A percentile compares a stretch with the other conserved stretches of the same genome.
Conservation (phyloP, 2,113 vertebrate species). For the Perca flavescens region DNA sequence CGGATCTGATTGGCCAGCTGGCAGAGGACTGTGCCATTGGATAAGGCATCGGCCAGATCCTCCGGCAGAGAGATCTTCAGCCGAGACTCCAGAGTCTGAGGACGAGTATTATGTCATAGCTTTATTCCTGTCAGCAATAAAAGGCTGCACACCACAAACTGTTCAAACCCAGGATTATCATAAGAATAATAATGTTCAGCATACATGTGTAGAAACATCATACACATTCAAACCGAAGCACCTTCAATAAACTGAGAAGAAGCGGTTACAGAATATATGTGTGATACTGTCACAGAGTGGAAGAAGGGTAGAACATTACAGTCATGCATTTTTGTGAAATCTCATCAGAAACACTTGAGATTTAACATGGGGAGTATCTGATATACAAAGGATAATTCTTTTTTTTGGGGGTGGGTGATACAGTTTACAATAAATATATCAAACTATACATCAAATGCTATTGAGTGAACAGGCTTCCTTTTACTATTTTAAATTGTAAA, state of each 20-base stretch:
- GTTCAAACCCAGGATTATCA: not conserved
- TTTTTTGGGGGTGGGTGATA: not conserved
- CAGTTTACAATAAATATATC: not conserved
- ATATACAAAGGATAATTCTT: no score
- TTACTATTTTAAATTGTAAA: not conserved
- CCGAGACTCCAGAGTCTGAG: slow-evolving; percentile 85
- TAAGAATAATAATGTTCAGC: not conserved
- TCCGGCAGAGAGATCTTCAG: slow-evolving; percentile 85
- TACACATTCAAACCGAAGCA: not conserved
- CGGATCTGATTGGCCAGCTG: slow-evolving; percentile 90
- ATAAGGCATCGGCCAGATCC: slow-evolving; percentile 87
- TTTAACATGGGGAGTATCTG: no score
- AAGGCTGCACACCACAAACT: not conserved
- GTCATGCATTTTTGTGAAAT: no score
- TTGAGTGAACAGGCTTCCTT: no score
- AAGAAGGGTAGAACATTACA: no score
- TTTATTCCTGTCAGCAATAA: not conserved
- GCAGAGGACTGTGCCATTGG: slow-evolving; percentile 90
- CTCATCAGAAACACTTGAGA: no score
- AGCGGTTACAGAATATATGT: not conserved
- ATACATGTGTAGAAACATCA: not conserved
- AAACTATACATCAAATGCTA: not conserved
- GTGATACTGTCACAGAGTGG: no score
- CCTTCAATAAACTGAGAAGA: not conserved
- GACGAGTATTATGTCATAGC: not conserved